phyloP scores from a whole-genome alignment of 2,888 invertebrate species.

The Leptopterna dolabrata region DNA sequence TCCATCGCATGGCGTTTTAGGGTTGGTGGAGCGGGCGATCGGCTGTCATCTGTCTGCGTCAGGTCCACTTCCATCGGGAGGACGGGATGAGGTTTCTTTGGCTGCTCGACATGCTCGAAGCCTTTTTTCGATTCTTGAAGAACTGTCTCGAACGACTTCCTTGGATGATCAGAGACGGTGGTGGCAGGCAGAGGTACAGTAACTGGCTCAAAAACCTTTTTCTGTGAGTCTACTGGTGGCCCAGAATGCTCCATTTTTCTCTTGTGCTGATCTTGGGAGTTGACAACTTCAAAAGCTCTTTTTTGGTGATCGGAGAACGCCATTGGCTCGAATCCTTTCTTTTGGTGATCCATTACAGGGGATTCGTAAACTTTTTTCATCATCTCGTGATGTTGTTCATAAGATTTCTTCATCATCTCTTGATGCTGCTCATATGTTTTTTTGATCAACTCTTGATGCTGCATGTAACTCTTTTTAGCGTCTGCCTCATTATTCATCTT shows the following conservation, averaged over 20 bases:
- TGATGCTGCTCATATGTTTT: slow-evolving; percentile 30
- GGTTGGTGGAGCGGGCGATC: slow-evolving; percentile 66
- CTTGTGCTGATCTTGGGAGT: slow-evolving; percentile 36
- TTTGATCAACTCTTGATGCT: slow-evolving; percentile 14
- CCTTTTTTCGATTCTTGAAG: slow-evolving; percentile 16
- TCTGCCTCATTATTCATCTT: slow-evolving; percentile 8
- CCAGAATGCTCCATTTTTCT: slow-evolving; percentile 1
- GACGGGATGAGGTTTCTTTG: slow-evolving; percentile 7
- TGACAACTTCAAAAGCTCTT: slow-evolving; percentile 39
- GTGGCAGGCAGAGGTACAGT: slow-evolving; percentile 16
- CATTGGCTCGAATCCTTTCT: slow-evolving; percentile 44
- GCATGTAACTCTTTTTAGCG: slow-evolving; percentile 23
- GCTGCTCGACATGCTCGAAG: slow-evolving; percentile 11
- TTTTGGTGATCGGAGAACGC: slow-evolving; percentile 31
- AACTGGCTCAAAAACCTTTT: slow-evolving; percentile 39
- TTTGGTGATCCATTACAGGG: slow-evolving; percentile 37
- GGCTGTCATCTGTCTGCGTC: slow-evolving; percentile 65
- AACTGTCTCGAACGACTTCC: slow-evolving; percentile 28
- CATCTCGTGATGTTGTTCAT: slow-evolving; percentile 17
- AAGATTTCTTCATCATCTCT: slow-evolving; percentile 28
- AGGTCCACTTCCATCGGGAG: slow-evolving; percentile 67
- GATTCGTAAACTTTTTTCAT: slow-evolving; percentile 24
- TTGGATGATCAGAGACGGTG: slow-evolving; percentile 16
- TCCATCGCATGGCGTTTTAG: slow-evolving; percentile 68
- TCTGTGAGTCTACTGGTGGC: neutral